A percentile compares a stretch with the other conserved stretches of the same genome.
phyloP scores from a whole-genome alignment of 2,113 vertebrate genomes.

The Acinonyx jubatus region DNA sequence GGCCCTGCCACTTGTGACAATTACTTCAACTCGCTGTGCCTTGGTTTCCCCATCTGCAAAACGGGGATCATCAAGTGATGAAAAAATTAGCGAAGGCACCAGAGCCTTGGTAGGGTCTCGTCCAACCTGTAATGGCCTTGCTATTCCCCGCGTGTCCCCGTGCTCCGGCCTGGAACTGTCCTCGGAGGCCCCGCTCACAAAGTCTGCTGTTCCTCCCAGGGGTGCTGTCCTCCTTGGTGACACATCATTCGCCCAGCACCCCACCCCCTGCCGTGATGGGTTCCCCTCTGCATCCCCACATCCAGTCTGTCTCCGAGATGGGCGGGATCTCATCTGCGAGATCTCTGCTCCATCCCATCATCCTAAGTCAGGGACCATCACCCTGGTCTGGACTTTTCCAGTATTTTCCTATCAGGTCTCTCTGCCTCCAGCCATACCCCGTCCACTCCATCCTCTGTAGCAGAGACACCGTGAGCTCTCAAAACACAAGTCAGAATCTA shows the following conservation, averaged over 20 bases:
- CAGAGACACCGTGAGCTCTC: background rate
- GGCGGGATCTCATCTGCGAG: no score
- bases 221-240: background rate
- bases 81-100: background rate
- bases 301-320: background rate
- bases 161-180: background rate
- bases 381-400: background rate
- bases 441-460: fast-evolving
- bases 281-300: background rate
- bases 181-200: background rate
- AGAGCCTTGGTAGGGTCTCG: background rate
- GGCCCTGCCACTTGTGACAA: background rate
- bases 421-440: no score
- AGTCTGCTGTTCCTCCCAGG: background rate
- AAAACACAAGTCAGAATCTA: background rate
- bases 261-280: background rate
- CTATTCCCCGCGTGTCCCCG: background rate
- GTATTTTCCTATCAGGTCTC: background rate
- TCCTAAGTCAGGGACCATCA: background rate
- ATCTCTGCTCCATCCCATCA: background rate
- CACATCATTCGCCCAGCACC: fast-evolving
- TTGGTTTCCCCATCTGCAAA: background rate
- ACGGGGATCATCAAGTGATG: background rate
- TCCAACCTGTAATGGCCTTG: background rate
- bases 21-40: background rate